Percentiles rank a stretch among this genome's conserved stretches.
Conservation (phyloP, 64 coral and sea anemone species). For the Montipora efflorescens region DNA sequence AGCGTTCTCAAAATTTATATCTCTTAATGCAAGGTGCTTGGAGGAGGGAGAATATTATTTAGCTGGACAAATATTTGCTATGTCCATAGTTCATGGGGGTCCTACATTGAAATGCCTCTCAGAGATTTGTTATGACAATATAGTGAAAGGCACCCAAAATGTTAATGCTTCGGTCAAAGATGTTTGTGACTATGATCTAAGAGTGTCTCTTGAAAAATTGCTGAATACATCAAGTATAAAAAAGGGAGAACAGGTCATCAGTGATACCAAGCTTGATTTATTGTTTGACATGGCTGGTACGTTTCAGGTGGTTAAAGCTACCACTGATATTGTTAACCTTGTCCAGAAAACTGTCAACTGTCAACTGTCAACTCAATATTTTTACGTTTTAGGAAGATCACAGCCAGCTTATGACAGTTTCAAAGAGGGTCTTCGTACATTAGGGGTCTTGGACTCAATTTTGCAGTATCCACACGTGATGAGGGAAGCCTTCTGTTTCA, state of each 20-base stretch:
- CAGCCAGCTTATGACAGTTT: conserved; percentile 63
- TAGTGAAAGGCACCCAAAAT: conserved; percentile 29
- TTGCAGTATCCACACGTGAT: background rate
- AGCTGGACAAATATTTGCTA: conserved; percentile 40
- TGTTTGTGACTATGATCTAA: conserved; percentile 14
- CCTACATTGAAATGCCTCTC: conserved; percentile 43
- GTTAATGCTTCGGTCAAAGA: conserved; percentile 11
- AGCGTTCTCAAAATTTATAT: conserved; percentile 16
- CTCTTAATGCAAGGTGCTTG: conserved; percentile 24
- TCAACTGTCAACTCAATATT: no score
- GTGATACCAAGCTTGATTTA: conserved; percentile 37
- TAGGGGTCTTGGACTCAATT: conserved; percentile 42
- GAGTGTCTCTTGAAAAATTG: conserved; percentile 9
- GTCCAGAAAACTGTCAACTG: conserved; percentile 62
- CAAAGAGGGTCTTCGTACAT: conserved; percentile 30
- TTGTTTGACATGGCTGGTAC: conserved; percentile 57
- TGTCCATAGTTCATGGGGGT: conserved; percentile 63
- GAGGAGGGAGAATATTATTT: conserved; percentile 21
- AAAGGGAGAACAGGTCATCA: background rate
- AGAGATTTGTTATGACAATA: conserved; percentile 12
- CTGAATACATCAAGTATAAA: background rate
- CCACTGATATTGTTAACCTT: conserved; percentile 49
- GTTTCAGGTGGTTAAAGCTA: conserved; percentile 46
- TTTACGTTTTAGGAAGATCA: conserved; percentile 41
- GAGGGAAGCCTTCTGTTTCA: conserved; percentile 45